A percentile compares a stretch with the other conserved stretches of the same genome.
Conservation (phyloP, 2,888 invertebrate species). For the Mystacides longicornis region DNA sequence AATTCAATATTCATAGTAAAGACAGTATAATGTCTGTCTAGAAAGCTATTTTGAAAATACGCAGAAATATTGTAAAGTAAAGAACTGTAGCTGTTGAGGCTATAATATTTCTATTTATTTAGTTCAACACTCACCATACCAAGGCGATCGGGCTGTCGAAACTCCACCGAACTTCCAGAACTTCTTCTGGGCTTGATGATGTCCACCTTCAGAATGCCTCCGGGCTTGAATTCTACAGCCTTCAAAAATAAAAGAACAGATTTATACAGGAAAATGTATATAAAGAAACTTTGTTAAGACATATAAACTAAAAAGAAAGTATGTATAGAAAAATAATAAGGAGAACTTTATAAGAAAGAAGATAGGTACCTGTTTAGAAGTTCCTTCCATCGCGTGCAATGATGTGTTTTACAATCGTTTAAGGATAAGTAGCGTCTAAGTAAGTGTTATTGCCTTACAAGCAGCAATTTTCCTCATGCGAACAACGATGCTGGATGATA, state of each 20-base stretch:
- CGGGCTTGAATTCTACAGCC: conserved; percentile 14
- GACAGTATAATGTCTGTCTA: too few species aligned
- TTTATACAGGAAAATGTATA: not conserved
- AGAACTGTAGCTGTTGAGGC: too few species aligned
- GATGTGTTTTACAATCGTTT: not conserved
- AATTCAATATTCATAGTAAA: too few species aligned
- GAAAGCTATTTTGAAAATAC: too few species aligned
- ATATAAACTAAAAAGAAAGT: not conserved
- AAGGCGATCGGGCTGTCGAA: conserved; percentile 33
- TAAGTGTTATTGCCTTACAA: not conserved
- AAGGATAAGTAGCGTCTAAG: not conserved
- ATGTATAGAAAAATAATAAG: not conserved
- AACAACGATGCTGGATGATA: not conserved
- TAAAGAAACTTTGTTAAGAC: not conserved
- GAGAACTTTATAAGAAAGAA: not conserved
- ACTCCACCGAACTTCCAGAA: conserved; percentile 44
- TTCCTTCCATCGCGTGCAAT: not conserved
- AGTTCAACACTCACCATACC: conserved; percentile 22
- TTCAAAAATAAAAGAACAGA: conserved; percentile 3
- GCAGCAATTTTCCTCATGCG: not conserved
- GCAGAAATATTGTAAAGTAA: too few species aligned
- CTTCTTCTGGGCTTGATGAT: conserved; percentile 41
- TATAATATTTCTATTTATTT: too few species aligned
- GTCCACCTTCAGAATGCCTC: conserved; percentile 42
- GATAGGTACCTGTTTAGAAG: not conserved